A percentile compares a stretch with the other conserved stretches of the same genome.
Conservation (phyloP, 2,797 vertebrate genomes). For the Leptoclinus maculatus region DNA sequence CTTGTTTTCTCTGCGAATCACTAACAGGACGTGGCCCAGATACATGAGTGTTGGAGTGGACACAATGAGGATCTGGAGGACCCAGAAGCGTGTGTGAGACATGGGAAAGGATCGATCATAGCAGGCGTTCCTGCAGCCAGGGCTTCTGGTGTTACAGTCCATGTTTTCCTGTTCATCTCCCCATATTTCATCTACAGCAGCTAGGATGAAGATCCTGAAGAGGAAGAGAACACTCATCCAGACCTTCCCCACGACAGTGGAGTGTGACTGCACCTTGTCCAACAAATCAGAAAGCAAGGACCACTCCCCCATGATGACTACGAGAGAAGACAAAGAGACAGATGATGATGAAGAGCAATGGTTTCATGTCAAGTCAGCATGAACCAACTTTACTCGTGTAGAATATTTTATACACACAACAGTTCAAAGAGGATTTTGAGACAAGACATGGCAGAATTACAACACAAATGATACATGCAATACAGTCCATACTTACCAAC, state of each 20-base stretch:
- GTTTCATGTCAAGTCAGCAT: not conserved
- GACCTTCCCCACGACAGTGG: constrained; percentile 91
- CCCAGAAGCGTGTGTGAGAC: constrained; percentile 94
- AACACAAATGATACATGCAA: too few species aligned
- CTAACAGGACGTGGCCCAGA: constrained; percentile 85
- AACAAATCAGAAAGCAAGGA: constrained; percentile 91
- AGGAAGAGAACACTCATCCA: constrained; percentile 95
- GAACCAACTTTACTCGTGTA: not conserved
- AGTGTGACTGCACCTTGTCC: constrained; percentile 94
- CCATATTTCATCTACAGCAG: constrained; percentile 92
- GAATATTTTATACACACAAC: not conserved
- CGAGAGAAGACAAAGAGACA: not conserved
- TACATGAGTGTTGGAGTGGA: constrained; percentile 90
- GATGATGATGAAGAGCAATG: not conserved
- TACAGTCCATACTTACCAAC: not conserved
- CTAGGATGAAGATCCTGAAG: constrained; percentile 93
- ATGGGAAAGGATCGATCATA: constrained; percentile 91
- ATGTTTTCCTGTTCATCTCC: constrained; percentile 91
- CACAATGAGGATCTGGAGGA: constrained; percentile 94
- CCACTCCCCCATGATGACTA: constrained; percentile 90
- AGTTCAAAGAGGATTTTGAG: not conserved
- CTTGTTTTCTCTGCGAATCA: constrained; percentile 87
- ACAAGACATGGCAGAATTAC: not conserved
- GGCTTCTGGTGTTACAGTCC: constrained; percentile 89
- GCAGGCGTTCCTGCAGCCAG: constrained; percentile 90